Evolutionary conservation across 1,140 invertebrate genomes (phyloP), one percentile per base, ranked within the genome.

Genomic region (Sipha flava): DNA sequence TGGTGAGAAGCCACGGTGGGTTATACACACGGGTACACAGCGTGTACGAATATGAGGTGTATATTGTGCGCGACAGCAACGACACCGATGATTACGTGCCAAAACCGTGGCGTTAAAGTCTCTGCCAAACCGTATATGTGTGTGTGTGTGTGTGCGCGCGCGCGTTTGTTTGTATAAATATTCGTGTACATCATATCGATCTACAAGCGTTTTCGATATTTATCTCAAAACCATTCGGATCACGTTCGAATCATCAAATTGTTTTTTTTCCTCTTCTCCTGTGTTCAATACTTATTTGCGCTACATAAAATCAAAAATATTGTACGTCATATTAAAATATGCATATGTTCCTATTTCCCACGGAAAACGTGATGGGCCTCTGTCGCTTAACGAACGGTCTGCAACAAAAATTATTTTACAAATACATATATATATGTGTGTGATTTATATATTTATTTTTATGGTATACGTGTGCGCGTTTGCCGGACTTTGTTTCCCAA

Each of bases 51-150:
- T 43, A 16, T 16, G 14, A 43, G n/a, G 18, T 3, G 23, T 43
- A 43, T 43, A 43, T 43, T 43, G 14, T 43, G 14, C 14, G 9
- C 14, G 9, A 12, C 9, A 12, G 40, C 14, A 43, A 12, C 9
- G 40, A 43, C 40, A n/a, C n/a, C n/a, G 21, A 23, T 23, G 66
- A 47, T 59, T 12, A 70, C 29, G 73, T 77, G 73, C 73, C 73
- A 77, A 77, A 59, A 77, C 73, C 21, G 12, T 12, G 21, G 52
- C 73, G 73, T 77, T 77, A 21, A 77, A 77, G 73, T 77, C 73
- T 77, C 73, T 77, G 73, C 73, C 73, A 77, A 77, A 54, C 72
- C 23, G 43, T 49, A 29, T 7, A 45, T n/a, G n/a, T n/a, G n/a
- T n/a, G n/a, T n/a, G n/a, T n/a, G n/a, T n/a, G n/a, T n/a, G n/a